Evolutionary conservation across 2,113 vertebrate genomes (phyloP), one percentile per base, ranked within the genome.

Genomic region (Lynx canadensis): DNA sequence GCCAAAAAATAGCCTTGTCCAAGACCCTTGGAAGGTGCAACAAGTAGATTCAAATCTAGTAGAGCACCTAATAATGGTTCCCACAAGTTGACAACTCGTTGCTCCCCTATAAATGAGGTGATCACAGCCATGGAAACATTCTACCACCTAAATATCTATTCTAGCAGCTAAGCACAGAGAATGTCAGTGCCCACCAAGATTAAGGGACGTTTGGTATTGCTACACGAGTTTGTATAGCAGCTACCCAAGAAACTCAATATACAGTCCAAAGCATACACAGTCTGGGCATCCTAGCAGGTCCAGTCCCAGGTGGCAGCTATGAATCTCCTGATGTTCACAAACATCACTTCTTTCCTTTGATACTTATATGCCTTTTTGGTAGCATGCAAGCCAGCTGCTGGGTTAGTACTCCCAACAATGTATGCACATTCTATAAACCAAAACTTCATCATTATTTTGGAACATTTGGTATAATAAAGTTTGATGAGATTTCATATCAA

Each of bases 241-340:
- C 21, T 87, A 85, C 50, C 23, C 52, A 86, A 66, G 76, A 68
- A 83, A 48, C 1, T 31, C 38, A 78, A 63, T 79, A 57, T 27
- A 45, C 11, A 94, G 48, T 63, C 12, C 15, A 78, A 92, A 91
- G 60, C 29, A 87, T 0, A 91, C 38, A 52, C 45, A 82, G n/a
- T 93, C 73, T 95, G n/a, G 83, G 33, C 31, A 87, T 36, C 15
- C 18, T 23, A 83, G 45, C 23, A 74, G 29, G 38, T 55, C 83
- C n/a, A 74, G 23, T 33, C 2, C 45, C 41, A 96, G 21, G 38
- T 14, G n/a, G 19, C 69, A 33, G 63, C 9, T 31, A 38, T 84
- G 25, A 89, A 97, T 69, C 79, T 79, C 66, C 48, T 79, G 31
- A 98, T 38, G n/a, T 88, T 96, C 48, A 84, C 15, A 82, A 14